Base-by-base conservation (phyloP, 2,888 invertebrate species). In the Platerodrilus igneus region DNA sequence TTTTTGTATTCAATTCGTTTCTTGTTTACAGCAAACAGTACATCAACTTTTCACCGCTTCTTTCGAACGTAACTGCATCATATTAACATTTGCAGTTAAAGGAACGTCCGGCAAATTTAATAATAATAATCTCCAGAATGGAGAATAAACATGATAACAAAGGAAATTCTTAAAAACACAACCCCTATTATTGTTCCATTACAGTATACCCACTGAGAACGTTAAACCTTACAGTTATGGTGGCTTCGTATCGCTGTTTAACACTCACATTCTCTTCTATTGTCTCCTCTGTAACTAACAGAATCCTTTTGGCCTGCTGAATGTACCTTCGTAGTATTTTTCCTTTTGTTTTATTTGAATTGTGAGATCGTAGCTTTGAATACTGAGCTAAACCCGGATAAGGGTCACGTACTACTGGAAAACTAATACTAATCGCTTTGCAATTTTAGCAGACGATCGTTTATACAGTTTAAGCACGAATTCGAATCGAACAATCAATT, bases 131-230 rank as follows among this genome's bases (percentile, higher is more conserved):
- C 33, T 30, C 14, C 5, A 5, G 16, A 19, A 43, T 30, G 29
- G 18, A 27, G 27, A 34, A 34, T 35, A 35, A 37, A 44, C 31
- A 43, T 34, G 9, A 20, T 22, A 38, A 26, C 22, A 26, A 16
- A 22, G 27, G 16, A 35, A 30, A 33, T 38, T 37, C 45, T 45
- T 45, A 45, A 45, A 45, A 45, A 45, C 30, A 45, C 45, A 45
- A 13, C 16, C 27, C 10, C 6, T 45, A 41, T 45, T 45, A 41
- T 45, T 45, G 19, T 45, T 37, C 30, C 31, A 27, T 34, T 45
- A 31, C 34, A 18, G 29, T 34, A 34, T 41, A 37, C 32, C 33
- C 6, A 22, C 10, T 14, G 23, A 23, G 9, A 10, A 7, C 18
- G 41, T 35, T 29, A 30, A 35, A 31, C 41, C 30, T 41, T 41